Base-by-base conservation (phyloP, 1,140 invertebrate species). In the Aricia agestis region DNA sequence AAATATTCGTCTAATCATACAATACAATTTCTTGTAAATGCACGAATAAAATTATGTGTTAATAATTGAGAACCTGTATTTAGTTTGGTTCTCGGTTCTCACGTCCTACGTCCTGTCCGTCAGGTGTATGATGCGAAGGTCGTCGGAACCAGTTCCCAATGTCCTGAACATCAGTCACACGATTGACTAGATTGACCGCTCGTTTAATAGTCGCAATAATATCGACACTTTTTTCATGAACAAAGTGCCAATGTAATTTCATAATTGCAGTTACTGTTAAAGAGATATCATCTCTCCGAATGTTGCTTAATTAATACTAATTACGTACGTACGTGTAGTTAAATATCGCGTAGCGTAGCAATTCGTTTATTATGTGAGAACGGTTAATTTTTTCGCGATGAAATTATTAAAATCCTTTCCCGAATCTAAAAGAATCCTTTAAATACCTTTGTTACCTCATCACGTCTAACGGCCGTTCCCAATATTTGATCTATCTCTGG, bases 31-130 rank as follows among this genome's bases (percentile, higher is more conserved):
- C 45, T 63, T 18, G 59, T 19, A 19, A 63, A 63, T 52, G 45
- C 45, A 52, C 6, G 45, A 52, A 18, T 63, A 63, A 25, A 63
- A 19, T 59, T 59, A 59, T 18, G 18, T 63, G 19, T 63, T 63
- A 63, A 63, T 63, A 63, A 63, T 25, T 63, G 17, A 18, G 19
- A 63, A 19, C 59, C 59, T 63, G 59, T 59, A 59, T 63, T 63
- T 19, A 17, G 59, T 63, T n/a, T 17, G 15, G 6, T 63, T 9
- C 15, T 59, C 58, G 18, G 59, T 63, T 63, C 59, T 25, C 59
- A 63, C 59, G 59, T 63, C 59, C 59, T 11, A 63, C 59, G 59
- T 63, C 59, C 59, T 63, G 59, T 63, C 59, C 18, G 59, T 63
- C 59, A 25, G 19, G 19, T 63, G 19, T 63, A 63, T 63, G 59